A percentile compares a stretch with the other conserved stretches of the same genome.
phyloP scores from a whole-genome alignment of 2,888 invertebrate genomes.

The Euzetes globulus region DNA sequence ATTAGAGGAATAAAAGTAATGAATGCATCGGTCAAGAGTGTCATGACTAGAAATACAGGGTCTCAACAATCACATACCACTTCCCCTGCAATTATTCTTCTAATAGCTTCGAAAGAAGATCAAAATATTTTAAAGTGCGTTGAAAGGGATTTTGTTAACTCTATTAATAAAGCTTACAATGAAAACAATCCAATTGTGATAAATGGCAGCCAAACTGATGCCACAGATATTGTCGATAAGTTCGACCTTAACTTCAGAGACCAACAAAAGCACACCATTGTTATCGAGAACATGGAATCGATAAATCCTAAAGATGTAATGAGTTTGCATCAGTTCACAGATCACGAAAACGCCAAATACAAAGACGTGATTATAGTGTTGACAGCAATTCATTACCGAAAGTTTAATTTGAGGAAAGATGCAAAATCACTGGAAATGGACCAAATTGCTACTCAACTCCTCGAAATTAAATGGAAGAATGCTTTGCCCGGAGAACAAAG shows the following conservation, averaged over 20 bases:
- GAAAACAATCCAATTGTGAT: background rate
- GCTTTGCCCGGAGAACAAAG: background rate
- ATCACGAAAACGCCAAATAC: constrained; percentile 16
- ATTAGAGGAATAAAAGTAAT: background rate
- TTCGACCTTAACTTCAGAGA: background rate
- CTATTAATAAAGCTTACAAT: constrained; percentile 1
- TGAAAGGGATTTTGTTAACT: background rate
- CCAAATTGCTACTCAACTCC: background rate
- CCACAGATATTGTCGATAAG: constrained; percentile 10
- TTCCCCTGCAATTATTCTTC: background rate
- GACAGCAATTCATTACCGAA: background rate
- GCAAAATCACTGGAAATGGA: background rate
- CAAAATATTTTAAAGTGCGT: constrained; percentile 1
- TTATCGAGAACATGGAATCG: constrained; percentile 5
- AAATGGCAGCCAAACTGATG: constrained; percentile 4
- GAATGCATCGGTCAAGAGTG: background rate
- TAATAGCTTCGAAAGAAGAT: constrained; percentile 1
- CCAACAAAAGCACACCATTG: constrained; percentile 2
- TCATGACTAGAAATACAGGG: background rate
- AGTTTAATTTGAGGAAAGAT: background rate
- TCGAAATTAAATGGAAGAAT: constrained; percentile 16
- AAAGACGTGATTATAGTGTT: background rate
- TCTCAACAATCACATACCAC: background rate
- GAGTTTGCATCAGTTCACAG: constrained; percentile 28
- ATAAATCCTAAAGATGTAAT: background rate